Conservation (phyloP, 1,140 invertebrate genomes). For the Thaumetopoea pityocampa region DNA sequence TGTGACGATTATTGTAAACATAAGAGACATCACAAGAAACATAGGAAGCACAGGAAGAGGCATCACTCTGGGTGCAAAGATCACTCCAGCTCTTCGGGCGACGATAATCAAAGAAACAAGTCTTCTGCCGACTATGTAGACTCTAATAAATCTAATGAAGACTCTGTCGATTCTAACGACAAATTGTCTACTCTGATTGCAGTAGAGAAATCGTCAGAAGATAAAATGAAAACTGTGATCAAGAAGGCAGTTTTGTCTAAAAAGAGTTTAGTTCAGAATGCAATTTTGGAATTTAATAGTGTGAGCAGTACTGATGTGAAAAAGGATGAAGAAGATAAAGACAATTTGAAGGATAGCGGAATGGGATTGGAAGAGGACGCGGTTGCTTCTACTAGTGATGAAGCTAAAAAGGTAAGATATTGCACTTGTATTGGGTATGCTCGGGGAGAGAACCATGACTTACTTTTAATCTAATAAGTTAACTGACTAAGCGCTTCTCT, state of each 20-base stretch:
- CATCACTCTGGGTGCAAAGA: conserved; percentile 89
- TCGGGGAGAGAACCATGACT: no score
- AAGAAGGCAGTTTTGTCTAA: conserved; percentile 64
- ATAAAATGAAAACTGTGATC: conserved; percentile 67
- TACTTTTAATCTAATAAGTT: no score
- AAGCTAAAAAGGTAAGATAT: conserved; percentile 51
- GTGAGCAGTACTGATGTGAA: conserved; percentile 43
- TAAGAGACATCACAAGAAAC: conserved; percentile 83
- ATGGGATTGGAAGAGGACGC: conserved; percentile 61
- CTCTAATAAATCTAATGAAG: conserved; percentile 65
- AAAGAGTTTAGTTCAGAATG: conserved; percentile 58
- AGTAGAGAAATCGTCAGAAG: conserved; percentile 59
- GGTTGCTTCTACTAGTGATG: conserved; percentile 40
- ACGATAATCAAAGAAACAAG: conserved; percentile 83
- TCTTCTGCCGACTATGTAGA: conserved; percentile 61
- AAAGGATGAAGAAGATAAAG: conserved; percentile 52
- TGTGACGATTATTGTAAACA: conserved; percentile 84
- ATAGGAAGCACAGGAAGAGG: conserved; percentile 86
- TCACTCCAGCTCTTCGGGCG: conserved; percentile 88
- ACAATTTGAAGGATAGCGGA: conserved; percentile 60
- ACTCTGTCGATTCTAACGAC: conserved; percentile 62
- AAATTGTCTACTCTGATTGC: conserved; percentile 61
- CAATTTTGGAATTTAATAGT: conserved; percentile 62
- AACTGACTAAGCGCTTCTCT: no score
- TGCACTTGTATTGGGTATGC: conserved; percentile 7